Evolutionary conservation across 2,888 invertebrate species (phyloP), one percentile per base, ranked within the genome.

Genomic region (Blastobasis lacticolella): DNA sequence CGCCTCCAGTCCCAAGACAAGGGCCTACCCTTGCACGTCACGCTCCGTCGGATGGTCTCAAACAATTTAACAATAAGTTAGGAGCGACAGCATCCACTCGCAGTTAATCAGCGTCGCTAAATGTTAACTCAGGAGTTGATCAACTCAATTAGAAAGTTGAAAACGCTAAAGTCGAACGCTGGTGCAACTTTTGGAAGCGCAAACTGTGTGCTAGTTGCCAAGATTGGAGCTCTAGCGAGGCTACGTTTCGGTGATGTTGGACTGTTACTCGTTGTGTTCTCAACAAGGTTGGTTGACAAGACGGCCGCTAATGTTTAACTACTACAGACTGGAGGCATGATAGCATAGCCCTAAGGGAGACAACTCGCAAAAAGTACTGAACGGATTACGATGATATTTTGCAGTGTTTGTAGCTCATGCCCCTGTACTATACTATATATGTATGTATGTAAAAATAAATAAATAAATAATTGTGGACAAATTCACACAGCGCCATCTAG

Each of bases 111-210:
- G 71, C 69, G 71, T 74, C 69, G 75, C 69, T 73, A 78, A 84
- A 84, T 80, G 81, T 85, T 83, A 77, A 77, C 81, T 75, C 65
- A 71, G 68, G 71, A 80, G 73, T 78, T 75, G 69, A 54, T 57
- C 64, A 81, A 82, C 82, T 82, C 81, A 84, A 84, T 84, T 83
- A 83, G 69, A 77, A 81, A 82, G 78, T 82, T 81, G 71, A 69
- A 69, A 77, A 75, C 69, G 70, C 43, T 38, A 38, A 10, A 47
- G 48, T 48, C 41, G 46, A 50, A 46, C 10, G 42, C 42, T 7
- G 46, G 49, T 8, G 41, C 54, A 54, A 54, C 49, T 54, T 54
- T 54, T 10, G 45, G 52, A 1, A 52, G 50, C n/a, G 50, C 52
- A 47, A 50, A 48, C 54, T 50, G 46, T 5, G 45, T 37, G 41